Percentiles rank a stretch among this genome's conserved stretches.
These are phyloP conservation scores for Sebastes trivittatus DNA, from an alignment of 2,797 vertebrate species.

Conservation along the genomic window DNA sequence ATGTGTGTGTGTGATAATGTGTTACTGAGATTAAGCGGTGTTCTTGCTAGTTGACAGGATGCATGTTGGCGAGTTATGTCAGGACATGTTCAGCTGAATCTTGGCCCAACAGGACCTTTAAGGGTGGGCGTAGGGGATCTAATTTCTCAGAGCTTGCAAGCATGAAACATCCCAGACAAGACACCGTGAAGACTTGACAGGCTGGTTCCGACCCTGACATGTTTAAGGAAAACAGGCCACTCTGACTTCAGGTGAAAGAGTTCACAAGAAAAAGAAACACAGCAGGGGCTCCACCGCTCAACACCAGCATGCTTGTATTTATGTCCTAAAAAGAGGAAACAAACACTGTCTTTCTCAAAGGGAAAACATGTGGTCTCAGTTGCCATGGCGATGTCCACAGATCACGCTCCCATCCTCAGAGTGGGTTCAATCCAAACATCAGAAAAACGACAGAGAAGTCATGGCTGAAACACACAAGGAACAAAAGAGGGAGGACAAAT, in stretches of 20 bases:
- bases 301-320: background rate
- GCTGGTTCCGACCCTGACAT: conserved; percentile 15
- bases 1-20: background rate
- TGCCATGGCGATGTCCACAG: conserved; percentile 51
- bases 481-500: conserved; percentile 38
- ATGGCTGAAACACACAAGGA: conserved; percentile 4
- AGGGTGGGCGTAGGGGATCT: background rate
- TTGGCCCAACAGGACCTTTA: conserved; percentile 5
- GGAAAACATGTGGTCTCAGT: conserved; percentile 29
- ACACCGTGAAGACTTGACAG: conserved; percentile 4
- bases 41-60: background rate
- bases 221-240: conserved; percentile 32
- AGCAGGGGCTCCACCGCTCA: background rate
- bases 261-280: background rate
- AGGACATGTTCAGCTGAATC: conserved; percentile 47
- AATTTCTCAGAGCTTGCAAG: background rate
- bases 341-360: conserved; percentile 7
- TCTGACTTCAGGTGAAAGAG: conserved; percentile 14
- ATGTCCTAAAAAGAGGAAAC: background rate
- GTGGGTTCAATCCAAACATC: conserved; percentile 35
- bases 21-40: background rate
- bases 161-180: conserved; percentile 12
- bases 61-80: conserved; percentile 22
- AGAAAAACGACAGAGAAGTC: background rate
- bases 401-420: conserved; percentile 20